Conservation (phyloP, 1,140 invertebrate genomes). For the Musca domestica region DNA sequence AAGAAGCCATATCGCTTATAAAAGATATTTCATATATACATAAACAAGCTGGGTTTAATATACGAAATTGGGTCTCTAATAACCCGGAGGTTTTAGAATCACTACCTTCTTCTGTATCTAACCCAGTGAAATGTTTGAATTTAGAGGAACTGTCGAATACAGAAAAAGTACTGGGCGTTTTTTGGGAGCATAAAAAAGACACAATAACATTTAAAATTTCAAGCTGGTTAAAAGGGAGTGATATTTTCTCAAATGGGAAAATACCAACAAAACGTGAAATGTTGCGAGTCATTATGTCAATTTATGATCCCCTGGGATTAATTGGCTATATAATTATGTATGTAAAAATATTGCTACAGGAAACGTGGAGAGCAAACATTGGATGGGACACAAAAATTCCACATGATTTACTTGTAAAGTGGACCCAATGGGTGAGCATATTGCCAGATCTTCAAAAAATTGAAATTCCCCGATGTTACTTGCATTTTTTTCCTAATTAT, state of each 20-base stretch:
- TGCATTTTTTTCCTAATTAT: neutral
- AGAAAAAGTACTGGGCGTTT: constrained; percentile 10
- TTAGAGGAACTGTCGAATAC: neutral
- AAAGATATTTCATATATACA: neutral
- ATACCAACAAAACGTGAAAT: no score
- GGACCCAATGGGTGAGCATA: constrained; percentile 27
- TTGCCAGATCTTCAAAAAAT: neutral
- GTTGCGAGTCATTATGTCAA: constrained; percentile 34
- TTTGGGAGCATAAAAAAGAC: neutral
- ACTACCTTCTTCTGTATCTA: neutral
- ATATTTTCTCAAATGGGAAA: no score
- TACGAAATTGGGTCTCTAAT: constrained; percentile 7
- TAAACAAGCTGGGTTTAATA: neutral
- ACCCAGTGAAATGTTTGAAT: neutral
- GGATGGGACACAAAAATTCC: constrained; percentile 47
- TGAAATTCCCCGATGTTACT: constrained; percentile 4
- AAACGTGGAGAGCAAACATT: constrained; percentile 41
- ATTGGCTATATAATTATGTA: constrained; percentile 44
- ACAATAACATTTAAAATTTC: neutral
- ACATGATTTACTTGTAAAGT: constrained; percentile 23
- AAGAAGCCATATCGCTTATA: constrained; percentile 28
- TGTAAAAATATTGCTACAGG: constrained; percentile 51
- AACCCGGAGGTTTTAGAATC: neutral
- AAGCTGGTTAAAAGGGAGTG: no score
- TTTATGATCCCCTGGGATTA: constrained; percentile 52